A percentile compares a stretch with the other conserved stretches of the same genome.
These are phyloP conservation scores for Penaeus indicus DNA, from an alignment of 1,140 invertebrate species.

Conservation along the genomic window DNA sequence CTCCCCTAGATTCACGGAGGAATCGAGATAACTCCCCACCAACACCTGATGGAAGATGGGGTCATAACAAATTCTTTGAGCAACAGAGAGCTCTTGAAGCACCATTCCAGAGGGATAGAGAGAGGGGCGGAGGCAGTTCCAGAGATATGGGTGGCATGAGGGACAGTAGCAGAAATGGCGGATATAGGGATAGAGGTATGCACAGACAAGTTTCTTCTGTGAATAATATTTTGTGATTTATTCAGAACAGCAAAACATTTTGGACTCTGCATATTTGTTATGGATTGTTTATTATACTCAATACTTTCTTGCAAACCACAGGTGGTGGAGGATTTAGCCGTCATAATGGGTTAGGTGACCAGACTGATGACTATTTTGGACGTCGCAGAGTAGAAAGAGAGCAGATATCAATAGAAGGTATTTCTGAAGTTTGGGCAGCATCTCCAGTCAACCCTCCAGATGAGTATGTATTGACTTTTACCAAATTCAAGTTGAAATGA, in stretches of 20 bases:
- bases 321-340: constrained; percentile 35
- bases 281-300: not conserved
- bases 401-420: constrained; percentile 47
- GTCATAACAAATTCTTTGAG: constrained; percentile 54
- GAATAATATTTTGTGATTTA: not conserved
- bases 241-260: not conserved
- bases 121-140: constrained; percentile 29
- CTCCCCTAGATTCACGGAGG: constrained; percentile 9
- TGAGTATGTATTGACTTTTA: constrained; percentile 24
- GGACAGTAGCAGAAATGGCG: not conserved
- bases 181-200: constrained; percentile 41
- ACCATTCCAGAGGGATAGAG: constrained; percentile 24
- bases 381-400: constrained; percentile 41
- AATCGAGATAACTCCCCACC: constrained; percentile 50
- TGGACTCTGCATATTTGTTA: not conserved
- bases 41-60: constrained; percentile 53
- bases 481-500: no score
- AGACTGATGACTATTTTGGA: constrained; percentile 45
- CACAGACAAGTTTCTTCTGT: not conserved
- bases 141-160: not conserved
- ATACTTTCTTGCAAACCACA: not conserved
- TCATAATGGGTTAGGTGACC: constrained; percentile 6
- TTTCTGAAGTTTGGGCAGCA: constrained; percentile 33
- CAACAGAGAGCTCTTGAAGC: constrained; percentile 36
- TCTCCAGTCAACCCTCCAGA: constrained; percentile 29